Conservation (phyloP, 2,797 vertebrate species). For the Rhinoraja longicauda region DNA sequence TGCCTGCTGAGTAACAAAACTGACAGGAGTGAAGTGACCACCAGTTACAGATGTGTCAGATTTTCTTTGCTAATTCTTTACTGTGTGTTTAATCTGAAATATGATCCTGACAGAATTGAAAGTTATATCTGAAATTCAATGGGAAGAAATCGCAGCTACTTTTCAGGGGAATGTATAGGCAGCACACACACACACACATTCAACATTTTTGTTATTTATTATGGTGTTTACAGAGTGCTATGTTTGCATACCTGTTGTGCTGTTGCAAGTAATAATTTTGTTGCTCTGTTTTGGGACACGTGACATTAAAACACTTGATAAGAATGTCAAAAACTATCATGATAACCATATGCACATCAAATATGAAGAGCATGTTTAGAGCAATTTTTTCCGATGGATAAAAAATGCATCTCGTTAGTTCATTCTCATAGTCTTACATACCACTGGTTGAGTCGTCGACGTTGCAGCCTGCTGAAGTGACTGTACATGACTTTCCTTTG, state of each 20-base stretch:
- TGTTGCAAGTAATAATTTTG: too few relatives aligned
- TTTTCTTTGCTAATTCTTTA: neutral
- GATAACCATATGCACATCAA: too few relatives aligned
- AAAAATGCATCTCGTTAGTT: neutral
- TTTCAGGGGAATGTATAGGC: neutral
- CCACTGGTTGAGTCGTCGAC: constrained; percentile 93
- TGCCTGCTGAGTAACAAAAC: neutral
- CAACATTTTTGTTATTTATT: too few relatives aligned
- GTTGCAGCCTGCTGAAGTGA: constrained; percentile 91
- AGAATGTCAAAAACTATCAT: neutral
- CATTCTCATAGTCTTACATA: constrained; percentile 52
- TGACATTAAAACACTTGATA: neutral
- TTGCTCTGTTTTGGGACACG: too few relatives aligned
- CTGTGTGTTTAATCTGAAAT: neutral
- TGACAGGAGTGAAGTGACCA: neutral
- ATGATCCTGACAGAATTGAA: neutral
- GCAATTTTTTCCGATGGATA: too few relatives aligned
- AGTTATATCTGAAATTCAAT: constrained; percentile 13
- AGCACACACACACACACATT: too few relatives aligned
- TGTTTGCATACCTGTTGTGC: too few relatives aligned
- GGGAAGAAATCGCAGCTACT: neutral
- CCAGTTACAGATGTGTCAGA: neutral
- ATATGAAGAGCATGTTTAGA: too few relatives aligned
- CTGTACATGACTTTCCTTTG: constrained; percentile 75
- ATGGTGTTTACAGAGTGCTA: too few relatives aligned